Percentiles rank a stretch among this genome's conserved stretches.
Evolutionary conservation across 2,888 invertebrate species (phyloP).

Genomic region (Scaptodrosophila latifasciaeformis): DNA sequence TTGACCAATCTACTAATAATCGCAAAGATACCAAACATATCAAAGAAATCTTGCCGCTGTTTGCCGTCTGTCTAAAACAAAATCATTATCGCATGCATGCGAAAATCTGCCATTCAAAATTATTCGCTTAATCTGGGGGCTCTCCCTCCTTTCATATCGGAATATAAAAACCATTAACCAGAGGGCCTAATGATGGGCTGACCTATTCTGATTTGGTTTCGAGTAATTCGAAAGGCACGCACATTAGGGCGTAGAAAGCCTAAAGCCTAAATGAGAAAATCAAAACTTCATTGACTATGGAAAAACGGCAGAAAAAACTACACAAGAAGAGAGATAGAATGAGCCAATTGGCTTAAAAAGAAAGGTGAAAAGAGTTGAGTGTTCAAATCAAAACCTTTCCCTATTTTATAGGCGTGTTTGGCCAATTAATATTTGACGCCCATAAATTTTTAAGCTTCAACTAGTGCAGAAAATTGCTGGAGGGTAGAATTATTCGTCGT

Average conservation of each 20-base stretch:
- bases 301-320: neutral
- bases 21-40: slow-evolving; percentile 28
- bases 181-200: slow-evolving; percentile 50
- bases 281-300: neutral
- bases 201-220: slow-evolving; percentile 2
- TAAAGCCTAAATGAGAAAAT: too few relatives aligned
- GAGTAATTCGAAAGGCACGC: slow-evolving; percentile 62
- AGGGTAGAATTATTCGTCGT: neutral
- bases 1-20: neutral
- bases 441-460: slow-evolving; percentile 49
- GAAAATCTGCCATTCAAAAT: slow-evolving; percentile 30
- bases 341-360: neutral
- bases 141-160: too few relatives aligned
- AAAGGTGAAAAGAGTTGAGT: slow-evolving; percentile 25
- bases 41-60: slow-evolving; percentile 44
- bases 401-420: slow-evolving; percentile 50
- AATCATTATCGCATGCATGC: slow-evolving; percentile 53
- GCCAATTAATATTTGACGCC: slow-evolving; percentile 61
- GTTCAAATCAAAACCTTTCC: slow-evolving; percentile 40
- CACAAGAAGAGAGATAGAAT: neutral
- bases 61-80: slow-evolving; percentile 14
- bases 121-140: too few relatives aligned
- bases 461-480: slow-evolving; percentile 53
- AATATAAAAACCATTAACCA: slow-evolving; percentile 53
- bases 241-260: slow-evolving; percentile 67